These are phyloP conservation scores for Australoheros scitulus DNA, from an alignment of 2,113 vertebrate genomes.

Conservation along the genomic window DNA sequence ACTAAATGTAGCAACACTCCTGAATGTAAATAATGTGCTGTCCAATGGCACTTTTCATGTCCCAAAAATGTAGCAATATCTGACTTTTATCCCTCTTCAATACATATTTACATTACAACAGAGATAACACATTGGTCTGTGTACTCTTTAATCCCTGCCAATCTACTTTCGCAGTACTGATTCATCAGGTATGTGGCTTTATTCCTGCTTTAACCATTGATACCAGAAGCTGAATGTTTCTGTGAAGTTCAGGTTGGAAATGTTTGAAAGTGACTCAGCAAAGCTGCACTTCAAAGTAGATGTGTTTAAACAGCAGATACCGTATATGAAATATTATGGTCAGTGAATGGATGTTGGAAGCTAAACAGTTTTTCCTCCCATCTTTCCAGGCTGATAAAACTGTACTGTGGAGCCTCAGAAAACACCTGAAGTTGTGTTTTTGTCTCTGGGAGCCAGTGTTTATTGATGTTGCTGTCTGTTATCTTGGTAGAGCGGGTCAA, in stretches of 20 bases:
- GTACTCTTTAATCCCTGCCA: too few species aligned
- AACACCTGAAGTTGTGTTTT: constrained; percentile 22
- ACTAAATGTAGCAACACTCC: background rate
- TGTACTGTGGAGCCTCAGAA: background rate
- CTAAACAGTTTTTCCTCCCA: constrained; percentile 12
- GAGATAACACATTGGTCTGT: background rate
- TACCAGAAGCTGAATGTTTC: background rate
- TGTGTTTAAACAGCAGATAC: background rate
- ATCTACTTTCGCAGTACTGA: background rate
- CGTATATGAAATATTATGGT: background rate
- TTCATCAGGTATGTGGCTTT: background rate
- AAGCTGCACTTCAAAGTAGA: background rate
- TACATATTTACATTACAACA: background rate
- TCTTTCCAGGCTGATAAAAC: constrained; percentile 10
- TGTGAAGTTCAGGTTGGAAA: background rate
- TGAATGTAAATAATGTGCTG: background rate
- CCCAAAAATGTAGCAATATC: background rate
- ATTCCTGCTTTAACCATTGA: background rate
- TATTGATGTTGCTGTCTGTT: constrained; percentile 16
- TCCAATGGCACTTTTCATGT: background rate
- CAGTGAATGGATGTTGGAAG: background rate
- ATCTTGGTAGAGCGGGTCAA: background rate
- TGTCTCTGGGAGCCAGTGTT: background rate
- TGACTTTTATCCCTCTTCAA: background rate
- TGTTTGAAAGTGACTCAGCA: constrained; percentile 8